These are phyloP conservation scores for Candoia aspera DNA, from an alignment of 2,113 vertebrate species.

Conservation along the genomic window DNA sequence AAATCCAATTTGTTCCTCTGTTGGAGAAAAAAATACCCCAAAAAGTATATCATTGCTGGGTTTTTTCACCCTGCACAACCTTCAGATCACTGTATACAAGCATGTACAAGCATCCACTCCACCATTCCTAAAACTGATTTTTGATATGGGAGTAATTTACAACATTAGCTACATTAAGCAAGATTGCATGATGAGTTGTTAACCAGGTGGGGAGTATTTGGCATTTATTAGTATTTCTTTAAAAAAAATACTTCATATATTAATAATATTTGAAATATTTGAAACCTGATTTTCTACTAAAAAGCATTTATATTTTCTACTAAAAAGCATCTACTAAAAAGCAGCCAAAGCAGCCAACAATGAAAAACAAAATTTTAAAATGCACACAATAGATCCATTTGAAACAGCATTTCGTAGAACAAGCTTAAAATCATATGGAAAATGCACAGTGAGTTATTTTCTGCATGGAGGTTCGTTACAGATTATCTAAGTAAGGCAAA, in stretches of 20 bases:
- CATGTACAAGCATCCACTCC: not conserved
- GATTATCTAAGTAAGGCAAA: not conserved
- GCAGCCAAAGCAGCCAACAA: not conserved
- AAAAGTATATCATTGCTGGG: not conserved
- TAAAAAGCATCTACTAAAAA: not conserved
- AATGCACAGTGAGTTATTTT: not conserved
- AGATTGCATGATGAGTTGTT: not conserved
- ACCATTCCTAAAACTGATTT: not conserved
- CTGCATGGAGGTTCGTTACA: not conserved
- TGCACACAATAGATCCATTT: not conserved
- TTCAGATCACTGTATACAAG: not conserved
- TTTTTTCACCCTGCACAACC: not conserved
- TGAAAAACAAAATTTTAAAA: not conserved
- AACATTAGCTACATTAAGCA: not conserved
- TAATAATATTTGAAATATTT: not conserved
- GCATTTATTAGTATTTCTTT: not conserved
- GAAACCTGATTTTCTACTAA: not conserved
- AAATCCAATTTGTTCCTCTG: not conserved
- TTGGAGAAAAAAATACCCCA: not conserved
- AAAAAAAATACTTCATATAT: not conserved
- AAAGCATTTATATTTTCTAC: not conserved
- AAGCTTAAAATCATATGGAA: not conserved
- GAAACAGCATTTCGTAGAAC: not conserved
- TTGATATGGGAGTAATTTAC: not conserved
- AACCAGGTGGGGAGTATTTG: not conserved